These are phyloP conservation scores for Melolontha melolontha DNA, from an alignment of 2,888 invertebrate genomes.

Conservation along the genomic window DNA sequence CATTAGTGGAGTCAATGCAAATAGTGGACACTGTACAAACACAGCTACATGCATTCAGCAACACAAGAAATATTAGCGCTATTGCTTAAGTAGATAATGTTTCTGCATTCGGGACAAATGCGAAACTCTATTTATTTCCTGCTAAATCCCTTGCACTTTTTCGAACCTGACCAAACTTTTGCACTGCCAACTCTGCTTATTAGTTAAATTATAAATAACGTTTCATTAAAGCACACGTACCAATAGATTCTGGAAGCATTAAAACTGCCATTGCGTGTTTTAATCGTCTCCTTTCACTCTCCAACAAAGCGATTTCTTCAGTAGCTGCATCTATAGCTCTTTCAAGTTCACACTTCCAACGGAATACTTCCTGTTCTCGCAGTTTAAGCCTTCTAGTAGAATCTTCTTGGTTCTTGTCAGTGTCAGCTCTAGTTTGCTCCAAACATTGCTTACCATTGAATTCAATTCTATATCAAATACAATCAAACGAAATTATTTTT, in stretches of 20 bases:
- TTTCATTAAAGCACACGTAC: constrained; percentile 51
- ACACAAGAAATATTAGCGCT: too few species aligned
- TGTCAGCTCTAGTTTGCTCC: constrained; percentile 73
- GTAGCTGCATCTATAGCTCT: constrained; percentile 75
- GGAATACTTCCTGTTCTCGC: constrained; percentile 76
- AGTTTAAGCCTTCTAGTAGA: constrained; percentile 75
- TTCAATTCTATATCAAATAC: constrained; percentile 63
- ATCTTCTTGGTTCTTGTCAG: constrained; percentile 77
- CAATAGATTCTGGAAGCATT: constrained; percentile 80
- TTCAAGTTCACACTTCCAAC: constrained; percentile 83
- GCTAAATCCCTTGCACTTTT: too few species aligned
- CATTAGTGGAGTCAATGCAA: too few species aligned
- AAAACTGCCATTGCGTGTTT: constrained; percentile 77
- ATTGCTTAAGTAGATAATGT: too few species aligned
- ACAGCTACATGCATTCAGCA: too few species aligned
- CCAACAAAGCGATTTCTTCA: constrained; percentile 77
- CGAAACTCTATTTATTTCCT: too few species aligned
- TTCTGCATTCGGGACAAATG: too few species aligned
- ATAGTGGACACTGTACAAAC: too few species aligned
- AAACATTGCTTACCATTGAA: constrained; percentile 75
- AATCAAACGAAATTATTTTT: not conserved
- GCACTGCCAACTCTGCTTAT: too few species aligned
- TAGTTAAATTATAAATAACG: too few species aligned
- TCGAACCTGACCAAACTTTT: too few species aligned
- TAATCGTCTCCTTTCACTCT: constrained; percentile 75